These are phyloP conservation scores for Cremastobaeus sp. DNA, from an alignment of 2,888 invertebrate genomes.

Conservation along the genomic window DNA sequence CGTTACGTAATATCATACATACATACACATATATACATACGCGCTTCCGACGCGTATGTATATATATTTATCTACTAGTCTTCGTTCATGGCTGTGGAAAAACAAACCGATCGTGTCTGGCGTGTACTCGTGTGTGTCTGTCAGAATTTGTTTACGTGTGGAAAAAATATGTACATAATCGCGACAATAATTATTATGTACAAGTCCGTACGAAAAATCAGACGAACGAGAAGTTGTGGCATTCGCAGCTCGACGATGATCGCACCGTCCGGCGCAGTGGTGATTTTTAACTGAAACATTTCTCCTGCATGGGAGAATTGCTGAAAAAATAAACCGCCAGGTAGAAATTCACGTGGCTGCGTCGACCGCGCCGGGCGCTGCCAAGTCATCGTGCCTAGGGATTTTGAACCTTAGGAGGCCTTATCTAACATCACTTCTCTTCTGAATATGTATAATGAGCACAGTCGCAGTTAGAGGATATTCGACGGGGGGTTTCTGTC, in stretches of 20 bases:
- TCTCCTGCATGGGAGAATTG: too few species aligned
- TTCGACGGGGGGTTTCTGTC: constrained; percentile 40
- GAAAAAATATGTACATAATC: constrained; percentile 75
- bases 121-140: constrained; percentile 64
- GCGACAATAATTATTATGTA: constrained; percentile 72
- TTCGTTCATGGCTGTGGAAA: constrained; percentile 68
- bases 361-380: constrained; percentile 10
- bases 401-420: constrained; percentile 12
- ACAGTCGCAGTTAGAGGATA: constrained; percentile 49
- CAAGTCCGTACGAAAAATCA: constrained; percentile 64
- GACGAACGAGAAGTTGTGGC: constrained; percentile 22
- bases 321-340: constrained; percentile 6
- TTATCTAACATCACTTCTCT: constrained; percentile 41
- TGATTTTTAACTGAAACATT: too few species aligned
- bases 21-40: constrained; percentile 64
- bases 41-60: constrained; percentile 63
- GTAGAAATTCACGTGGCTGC: constrained; percentile 9
- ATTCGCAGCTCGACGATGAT: constrained; percentile 9
- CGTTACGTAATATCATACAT: constrained; percentile 73
- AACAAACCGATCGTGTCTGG: constrained; percentile 70
- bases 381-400: background rate
- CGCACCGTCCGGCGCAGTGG: background rate
- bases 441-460: constrained; percentile 54
- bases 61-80: constrained; percentile 64
- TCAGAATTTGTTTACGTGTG: too few species aligned